phyloP scores from a whole-genome alignment of 2,113 vertebrate genomes.

The Pedionomus torquatus region DNA sequence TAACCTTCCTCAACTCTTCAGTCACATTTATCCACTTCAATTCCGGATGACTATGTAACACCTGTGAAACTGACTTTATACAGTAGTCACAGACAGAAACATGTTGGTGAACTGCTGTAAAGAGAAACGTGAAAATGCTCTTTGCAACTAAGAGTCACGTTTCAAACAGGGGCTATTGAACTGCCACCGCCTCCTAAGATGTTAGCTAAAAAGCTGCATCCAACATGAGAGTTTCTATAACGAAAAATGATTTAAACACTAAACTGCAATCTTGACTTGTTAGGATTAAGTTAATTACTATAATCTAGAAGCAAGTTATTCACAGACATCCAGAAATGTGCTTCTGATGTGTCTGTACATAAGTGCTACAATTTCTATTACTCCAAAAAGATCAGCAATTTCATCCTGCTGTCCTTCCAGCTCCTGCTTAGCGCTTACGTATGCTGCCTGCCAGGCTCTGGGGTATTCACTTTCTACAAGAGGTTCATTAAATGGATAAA shows the following conservation, averaged over 20 bases:
- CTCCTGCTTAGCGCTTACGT: not conserved
- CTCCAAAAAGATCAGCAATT: not conserved
- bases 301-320: constrained; percentile 52
- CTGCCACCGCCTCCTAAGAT: not conserved
- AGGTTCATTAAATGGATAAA: constrained; percentile 30
- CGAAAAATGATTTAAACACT: constrained; percentile 5
- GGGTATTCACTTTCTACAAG: not conserved
- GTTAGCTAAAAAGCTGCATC: not conserved
- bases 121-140: not conserved
- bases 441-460: not conserved
- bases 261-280: constrained; percentile 38
- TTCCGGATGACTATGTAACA: not conserved
- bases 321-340: constrained; percentile 26
- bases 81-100: not conserved
- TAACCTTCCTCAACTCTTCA: not conserved
- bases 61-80: not conserved
- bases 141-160: not conserved
- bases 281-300: constrained; percentile 61
- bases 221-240: not conserved
- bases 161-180: not conserved
- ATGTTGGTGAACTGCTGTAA: not conserved
- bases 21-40: not conserved
- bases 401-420: not conserved
- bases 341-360: constrained; percentile 37
- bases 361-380: not conserved